phyloP scores from a whole-genome alignment of 2,113 vertebrate genomes.

The Casuarius casuarius region DNA sequence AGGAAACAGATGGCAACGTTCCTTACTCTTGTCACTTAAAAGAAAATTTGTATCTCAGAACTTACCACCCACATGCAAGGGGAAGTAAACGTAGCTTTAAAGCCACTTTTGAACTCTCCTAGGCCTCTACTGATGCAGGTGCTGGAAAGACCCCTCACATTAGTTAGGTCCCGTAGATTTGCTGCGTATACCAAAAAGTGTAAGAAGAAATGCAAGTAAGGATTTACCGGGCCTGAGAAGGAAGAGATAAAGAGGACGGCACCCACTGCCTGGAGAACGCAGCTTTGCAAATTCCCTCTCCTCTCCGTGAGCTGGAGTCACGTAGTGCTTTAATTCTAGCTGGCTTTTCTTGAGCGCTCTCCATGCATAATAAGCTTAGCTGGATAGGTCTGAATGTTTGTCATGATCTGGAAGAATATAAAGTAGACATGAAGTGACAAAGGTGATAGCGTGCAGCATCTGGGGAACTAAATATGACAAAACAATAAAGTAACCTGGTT shows the following conservation, averaged over 20 bases:
- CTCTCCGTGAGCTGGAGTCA: not conserved
- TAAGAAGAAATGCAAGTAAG: not conserved
- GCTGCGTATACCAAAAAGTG: not conserved
- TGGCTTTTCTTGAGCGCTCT: not conserved
- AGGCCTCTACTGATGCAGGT: accelerated
- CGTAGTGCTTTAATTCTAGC: not conserved
- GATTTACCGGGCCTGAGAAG: not conserved
- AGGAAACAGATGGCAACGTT: not conserved
- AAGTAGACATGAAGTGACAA: not conserved
- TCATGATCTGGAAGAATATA: not conserved
- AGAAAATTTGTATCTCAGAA: not conserved
- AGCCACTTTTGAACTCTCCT: not conserved
- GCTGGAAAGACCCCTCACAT: not conserved
- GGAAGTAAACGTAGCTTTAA: not conserved
- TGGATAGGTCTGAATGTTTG: not conserved
- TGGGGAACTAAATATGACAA: not conserved
- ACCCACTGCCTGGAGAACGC: not conserved
- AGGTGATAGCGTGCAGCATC: not conserved
- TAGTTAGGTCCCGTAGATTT: not conserved
- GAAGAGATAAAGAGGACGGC: not conserved
- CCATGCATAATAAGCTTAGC: not conserved
- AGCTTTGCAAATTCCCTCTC: not conserved
- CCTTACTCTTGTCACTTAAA: not conserved
- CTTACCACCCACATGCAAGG: not conserved
- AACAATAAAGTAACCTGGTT: not conserved